Conservation (phyloP, 2,113 vertebrate genomes). For the Gymnorhina tibicen region DNA sequence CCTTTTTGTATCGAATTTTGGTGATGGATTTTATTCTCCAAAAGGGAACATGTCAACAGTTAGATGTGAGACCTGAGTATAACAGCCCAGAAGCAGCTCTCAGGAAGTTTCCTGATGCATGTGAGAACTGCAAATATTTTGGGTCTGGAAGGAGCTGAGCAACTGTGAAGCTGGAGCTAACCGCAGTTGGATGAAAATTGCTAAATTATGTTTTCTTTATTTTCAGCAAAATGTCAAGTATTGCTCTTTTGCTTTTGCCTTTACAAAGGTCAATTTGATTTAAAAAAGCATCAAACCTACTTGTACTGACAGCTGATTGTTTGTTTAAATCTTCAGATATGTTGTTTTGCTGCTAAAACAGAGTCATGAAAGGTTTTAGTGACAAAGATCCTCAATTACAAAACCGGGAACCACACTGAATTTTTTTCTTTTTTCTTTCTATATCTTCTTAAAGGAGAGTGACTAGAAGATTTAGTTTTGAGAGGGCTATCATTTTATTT, state of each 20-base stretch:
- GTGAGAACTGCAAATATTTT: conserved; percentile 34
- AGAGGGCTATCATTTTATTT: not conserved
- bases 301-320: conserved; percentile 24
- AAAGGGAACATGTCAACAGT: conserved; percentile 3
- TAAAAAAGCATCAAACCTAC: not conserved
- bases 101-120: conserved; percentile 15
- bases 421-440: not conserved
- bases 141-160: conserved; percentile 64
- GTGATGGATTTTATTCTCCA: not conserved
- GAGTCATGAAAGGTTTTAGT: conserved; percentile 32
- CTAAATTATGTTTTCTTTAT: conserved; percentile 64
- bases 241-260: conserved; percentile 63
- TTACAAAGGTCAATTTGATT: conserved; percentile 66
- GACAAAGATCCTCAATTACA: not conserved
- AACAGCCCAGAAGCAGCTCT: conserved; percentile 17
- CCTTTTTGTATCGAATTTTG: not conserved
- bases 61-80: conserved; percentile 10
- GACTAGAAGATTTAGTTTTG: not conserved
- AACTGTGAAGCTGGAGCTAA: conserved; percentile 29
- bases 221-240: conserved; percentile 69
- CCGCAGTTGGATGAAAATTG: conserved; percentile 42
- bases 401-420: not conserved
- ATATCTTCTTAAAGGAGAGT: not conserved
- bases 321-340: conserved; percentile 45
- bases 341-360: conserved; percentile 39